These are phyloP conservation scores for Chaetops frenatus DNA, from an alignment of 2,113 vertebrate species.

Conservation along the genomic window DNA sequence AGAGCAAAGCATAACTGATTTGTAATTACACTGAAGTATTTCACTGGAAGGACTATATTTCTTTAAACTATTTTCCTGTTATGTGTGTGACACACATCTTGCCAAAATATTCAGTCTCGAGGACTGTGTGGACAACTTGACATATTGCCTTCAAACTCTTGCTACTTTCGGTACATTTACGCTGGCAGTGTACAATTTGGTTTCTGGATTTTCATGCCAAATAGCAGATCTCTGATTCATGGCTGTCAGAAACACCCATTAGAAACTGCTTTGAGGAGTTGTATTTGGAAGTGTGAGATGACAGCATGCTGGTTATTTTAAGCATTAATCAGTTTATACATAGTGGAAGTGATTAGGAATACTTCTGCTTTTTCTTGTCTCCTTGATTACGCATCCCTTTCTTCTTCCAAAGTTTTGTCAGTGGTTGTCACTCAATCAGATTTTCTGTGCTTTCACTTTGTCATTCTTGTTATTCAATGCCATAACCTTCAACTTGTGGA, in stretches of 20 bases:
- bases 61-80: neutral
- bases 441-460: neutral
- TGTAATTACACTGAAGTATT: neutral
- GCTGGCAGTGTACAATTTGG: slow-evolving; percentile 33
- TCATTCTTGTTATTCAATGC: neutral
- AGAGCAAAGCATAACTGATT: neutral
- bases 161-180: neutral
- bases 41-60: neutral
- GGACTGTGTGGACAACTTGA: slow-evolving; percentile 12
- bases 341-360: slow-evolving; percentile 21
- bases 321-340: neutral
- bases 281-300: slow-evolving; percentile 14
- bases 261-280: neutral
- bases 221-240: slow-evolving; percentile 21
- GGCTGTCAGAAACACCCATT: slow-evolving; percentile 12
- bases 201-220: slow-evolving; percentile 41
- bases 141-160: neutral
- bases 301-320: slow-evolving; percentile 27
- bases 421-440: slow-evolving; percentile 6
- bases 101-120: slow-evolving; percentile 10
- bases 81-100: neutral
- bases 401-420: slow-evolving; percentile 33
- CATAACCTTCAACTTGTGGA: neutral
- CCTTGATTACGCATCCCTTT: neutral
- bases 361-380: neutral